Evolutionary conservation across 2,113 vertebrate species (phyloP).

Genomic region (Lamprologus callipterus): DNA sequence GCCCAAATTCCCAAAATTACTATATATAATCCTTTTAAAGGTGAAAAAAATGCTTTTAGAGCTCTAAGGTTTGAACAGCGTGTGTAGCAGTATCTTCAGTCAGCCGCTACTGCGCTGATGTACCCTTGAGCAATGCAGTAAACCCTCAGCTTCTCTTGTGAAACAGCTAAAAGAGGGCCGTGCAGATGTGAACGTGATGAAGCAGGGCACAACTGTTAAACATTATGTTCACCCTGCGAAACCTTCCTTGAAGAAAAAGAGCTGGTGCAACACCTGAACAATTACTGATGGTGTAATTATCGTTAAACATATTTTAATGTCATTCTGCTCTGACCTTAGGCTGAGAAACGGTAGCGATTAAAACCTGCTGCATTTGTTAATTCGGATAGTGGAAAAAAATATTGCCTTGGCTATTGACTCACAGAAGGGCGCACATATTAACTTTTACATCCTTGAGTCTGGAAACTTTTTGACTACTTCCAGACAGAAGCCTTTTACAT

Average conservation of each 20-base stretch:
- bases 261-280: neutral
- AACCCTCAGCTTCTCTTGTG: neutral
- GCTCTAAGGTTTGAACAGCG: neutral
- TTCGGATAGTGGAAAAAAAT: neutral
- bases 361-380: neutral
- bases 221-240: neutral
- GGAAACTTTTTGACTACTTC: neutral
- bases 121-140: slow-evolving; percentile 22
- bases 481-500: neutral
- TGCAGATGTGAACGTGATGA: neutral
- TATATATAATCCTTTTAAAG: neutral
- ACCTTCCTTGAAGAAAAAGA: neutral
- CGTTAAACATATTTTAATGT: neutral
- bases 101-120: neutral
- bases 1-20: neutral
- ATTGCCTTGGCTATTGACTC: neutral
- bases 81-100: neutral
- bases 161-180: neutral
- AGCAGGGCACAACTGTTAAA: neutral
- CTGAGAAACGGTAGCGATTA: neutral
- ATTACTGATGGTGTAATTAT: neutral
- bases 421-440: neutral
- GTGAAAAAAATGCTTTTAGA: neutral
- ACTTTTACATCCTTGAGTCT: neutral
- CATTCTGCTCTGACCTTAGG: neutral